Evolutionary conservation across 2,888 invertebrate genomes (phyloP), one percentile per base, ranked within the genome.

Genomic region (Adela reaumurella): DNA sequence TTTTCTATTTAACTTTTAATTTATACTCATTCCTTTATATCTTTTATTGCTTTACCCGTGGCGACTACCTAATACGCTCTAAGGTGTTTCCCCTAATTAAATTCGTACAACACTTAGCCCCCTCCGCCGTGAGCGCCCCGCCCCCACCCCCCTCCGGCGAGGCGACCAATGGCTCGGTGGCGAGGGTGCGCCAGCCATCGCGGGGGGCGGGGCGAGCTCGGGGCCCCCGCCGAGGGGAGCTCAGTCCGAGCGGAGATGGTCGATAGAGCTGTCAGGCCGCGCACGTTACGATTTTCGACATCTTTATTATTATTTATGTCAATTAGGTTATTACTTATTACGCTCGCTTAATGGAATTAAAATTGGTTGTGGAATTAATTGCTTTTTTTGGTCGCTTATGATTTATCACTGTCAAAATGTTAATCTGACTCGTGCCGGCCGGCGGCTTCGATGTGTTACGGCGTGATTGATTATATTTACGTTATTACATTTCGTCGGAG

Each of bases 1-100:
- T 62, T 73, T 73, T 74, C 77, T 78, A 76, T 78, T 78, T 78
- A 78, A 78, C 77, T 78, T 77, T 78, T 78, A 77, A 78, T 78
- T 78, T 78, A 78, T 78, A 77, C 77, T 78, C 77, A 78, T 78
- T 77, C 77, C 78, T 78, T 78, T 78, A 78, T 78, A 78, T 77
- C 77, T 78, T 78, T 78, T 78, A 78, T 78, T 78, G 78, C 77
- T 74, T 76, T 74, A 72, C 77, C 77, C 78, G 74, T 74, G 71
- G 77, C 76, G 73, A 67, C 74, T 77, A 19, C 74, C 77, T 78
- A 78, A 78, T 78, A 74, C 74, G 77, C 70, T 43, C 72, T 65
- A 74, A 77, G 77, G 77, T 76, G 77, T 74, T 74, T 70, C 72
- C 74, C 71, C 77, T 78, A 78, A 78, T 78, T 78, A 78, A 78